Conservation (phyloP, 2,888 invertebrate genomes). For the Nomada goodeniana region DNA sequence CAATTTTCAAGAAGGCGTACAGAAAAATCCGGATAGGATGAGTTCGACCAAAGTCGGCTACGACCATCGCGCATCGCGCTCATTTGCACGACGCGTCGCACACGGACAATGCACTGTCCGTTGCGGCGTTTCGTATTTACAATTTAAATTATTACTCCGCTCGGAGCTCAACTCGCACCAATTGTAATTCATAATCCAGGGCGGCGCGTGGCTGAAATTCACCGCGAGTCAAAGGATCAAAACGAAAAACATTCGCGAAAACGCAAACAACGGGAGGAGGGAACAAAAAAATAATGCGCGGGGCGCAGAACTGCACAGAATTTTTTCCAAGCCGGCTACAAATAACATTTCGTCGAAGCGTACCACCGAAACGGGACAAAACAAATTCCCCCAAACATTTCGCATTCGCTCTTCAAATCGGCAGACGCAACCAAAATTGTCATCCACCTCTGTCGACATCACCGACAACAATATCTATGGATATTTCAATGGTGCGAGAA, state of each 20-base stretch:
- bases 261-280: not conserved
- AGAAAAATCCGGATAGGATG: not conserved
- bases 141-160: slow-evolving; percentile 7
- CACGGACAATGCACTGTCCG: not conserved
- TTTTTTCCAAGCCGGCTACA: slow-evolving; percentile 25
- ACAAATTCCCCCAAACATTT: slow-evolving; percentile 21
- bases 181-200: slow-evolving; percentile 31
- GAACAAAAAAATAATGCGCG: not conserved
- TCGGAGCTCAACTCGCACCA: not conserved
- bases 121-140: not conserved
- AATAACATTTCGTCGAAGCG: slow-evolving; percentile 10
- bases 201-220: slow-evolving; percentile 4
- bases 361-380: not conserved
- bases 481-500: not conserved
- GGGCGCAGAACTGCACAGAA: slow-evolving; percentile 2
- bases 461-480: not conserved
- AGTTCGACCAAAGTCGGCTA: not conserved
- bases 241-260: not conserved
- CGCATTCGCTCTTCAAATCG: slow-evolving; percentile 11
- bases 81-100: not conserved
- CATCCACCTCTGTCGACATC: slow-evolving; percentile 2
- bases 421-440: not conserved
- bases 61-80: not conserved
- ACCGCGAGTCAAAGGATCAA: too few species aligned
- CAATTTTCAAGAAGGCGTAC: not conserved